These are phyloP conservation scores for Danio kyathit DNA, from an alignment of 2,797 vertebrate genomes.

Conservation along the genomic window DNA sequence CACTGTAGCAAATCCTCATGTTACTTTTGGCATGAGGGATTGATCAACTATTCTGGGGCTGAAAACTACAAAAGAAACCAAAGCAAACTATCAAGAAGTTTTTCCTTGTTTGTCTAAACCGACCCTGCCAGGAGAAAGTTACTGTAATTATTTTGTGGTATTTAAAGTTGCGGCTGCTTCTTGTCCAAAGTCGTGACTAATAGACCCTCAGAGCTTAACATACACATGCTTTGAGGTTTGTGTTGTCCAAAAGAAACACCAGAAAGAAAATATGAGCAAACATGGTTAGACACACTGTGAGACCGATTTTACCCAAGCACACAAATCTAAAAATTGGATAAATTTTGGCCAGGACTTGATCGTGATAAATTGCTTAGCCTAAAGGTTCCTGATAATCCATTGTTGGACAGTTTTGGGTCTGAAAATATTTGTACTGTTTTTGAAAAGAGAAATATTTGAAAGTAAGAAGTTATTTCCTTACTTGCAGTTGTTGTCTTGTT, in stretches of 20 bases:
- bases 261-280: slow-evolving; percentile 20
- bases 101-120: slow-evolving; percentile 25
- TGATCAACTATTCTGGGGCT: slow-evolving; percentile 1
- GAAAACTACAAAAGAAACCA: slow-evolving; percentile 20
- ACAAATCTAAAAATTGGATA: background rate
- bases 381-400: background rate
- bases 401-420: background rate
- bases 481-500: too few species aligned
- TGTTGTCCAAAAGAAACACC: slow-evolving; percentile 35
- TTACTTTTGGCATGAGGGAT: slow-evolving; percentile 1
- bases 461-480: too few species aligned
- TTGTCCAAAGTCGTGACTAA: slow-evolving; percentile 40
- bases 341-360: slow-evolving; percentile 9
- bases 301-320: slow-evolving; percentile 28
- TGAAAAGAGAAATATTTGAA: background rate
- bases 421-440: background rate
- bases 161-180: slow-evolving; percentile 36
- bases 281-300: slow-evolving; percentile 3
- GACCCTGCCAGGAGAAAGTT: slow-evolving; percentile 46
- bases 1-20: slow-evolving; percentile 6
- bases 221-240: slow-evolving; percentile 45
- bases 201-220: slow-evolving; percentile 35
- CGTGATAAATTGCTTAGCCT: background rate
- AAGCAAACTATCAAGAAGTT: slow-evolving; percentile 27
- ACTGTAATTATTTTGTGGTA: slow-evolving; percentile 53